Evolutionary conservation across 92 coral and sea anemone genomes (phyloP).

Genomic region (Parazoanthus atlanticus): DNA sequence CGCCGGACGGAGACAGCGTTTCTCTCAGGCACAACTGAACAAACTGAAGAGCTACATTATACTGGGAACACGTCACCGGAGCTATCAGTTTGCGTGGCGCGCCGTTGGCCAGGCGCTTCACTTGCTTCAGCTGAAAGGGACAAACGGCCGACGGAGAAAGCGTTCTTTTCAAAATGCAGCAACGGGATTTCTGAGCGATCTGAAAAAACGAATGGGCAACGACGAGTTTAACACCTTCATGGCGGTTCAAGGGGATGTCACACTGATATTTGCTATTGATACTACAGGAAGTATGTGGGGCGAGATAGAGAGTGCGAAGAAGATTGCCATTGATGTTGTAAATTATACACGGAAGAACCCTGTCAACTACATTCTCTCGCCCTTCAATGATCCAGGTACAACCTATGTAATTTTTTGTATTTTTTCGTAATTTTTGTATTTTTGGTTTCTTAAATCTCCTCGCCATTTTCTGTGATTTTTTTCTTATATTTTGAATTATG

Average conservation of each 20-base stretch:
- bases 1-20: conserved; percentile 21
- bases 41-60: conserved; percentile 40
- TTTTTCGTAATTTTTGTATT: too few relatives aligned
- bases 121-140: conserved; percentile 33
- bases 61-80: conserved; percentile 47
- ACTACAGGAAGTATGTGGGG: conserved; percentile 89
- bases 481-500: too few relatives aligned
- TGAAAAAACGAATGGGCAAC: conserved; percentile 61
- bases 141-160: conserved; percentile 44
- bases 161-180: conserved; percentile 63
- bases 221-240: conserved; percentile 75
- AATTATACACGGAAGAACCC: conserved; percentile 69
- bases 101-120: conserved; percentile 61
- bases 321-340: conserved; percentile 75
- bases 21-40: conserved; percentile 4
- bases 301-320: conserved; percentile 79
- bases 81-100: conserved; percentile 53
- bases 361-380: conserved; percentile 80
- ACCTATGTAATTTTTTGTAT: not conserved
- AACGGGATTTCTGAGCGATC: conserved; percentile 57
- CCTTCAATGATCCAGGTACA: conserved; percentile 60
- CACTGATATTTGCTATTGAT: conserved; percentile 90
- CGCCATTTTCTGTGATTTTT: too few relatives aligned
- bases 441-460: too few relatives aligned
- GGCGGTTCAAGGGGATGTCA: conserved; percentile 92